phyloP scores from a whole-genome alignment of 1,140 invertebrate species.

The Bombus difficillimus region DNA sequence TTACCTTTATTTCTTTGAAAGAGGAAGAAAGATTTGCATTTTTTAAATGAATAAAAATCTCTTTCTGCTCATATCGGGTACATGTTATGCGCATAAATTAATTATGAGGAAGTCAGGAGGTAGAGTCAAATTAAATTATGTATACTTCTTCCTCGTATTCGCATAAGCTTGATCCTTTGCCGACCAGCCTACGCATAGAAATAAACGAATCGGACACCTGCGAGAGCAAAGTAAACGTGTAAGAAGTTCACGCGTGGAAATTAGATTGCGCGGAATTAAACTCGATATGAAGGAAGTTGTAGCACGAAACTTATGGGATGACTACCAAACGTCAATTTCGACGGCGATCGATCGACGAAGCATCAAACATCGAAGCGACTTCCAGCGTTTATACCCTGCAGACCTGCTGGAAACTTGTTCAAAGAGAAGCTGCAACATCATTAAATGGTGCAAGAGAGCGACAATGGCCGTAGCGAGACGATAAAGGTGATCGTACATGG shows the following conservation, averaged over 20 bases:
- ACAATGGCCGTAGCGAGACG: constrained; percentile 53
- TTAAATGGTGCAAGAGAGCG: constrained; percentile 59
- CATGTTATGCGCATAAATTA: constrained; percentile 12
- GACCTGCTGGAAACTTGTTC: constrained; percentile 34
- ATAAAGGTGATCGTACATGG: constrained; percentile 55
- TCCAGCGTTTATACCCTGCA: constrained; percentile 16
- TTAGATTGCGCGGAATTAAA: not conserved
- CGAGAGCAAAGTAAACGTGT: too few species aligned
- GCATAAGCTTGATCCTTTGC: not conserved
- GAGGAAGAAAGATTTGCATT: not conserved
- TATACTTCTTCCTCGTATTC: not conserved
- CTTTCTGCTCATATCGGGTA: not conserved
- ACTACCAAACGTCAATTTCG: not conserved
- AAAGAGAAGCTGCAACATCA: constrained; percentile 49
- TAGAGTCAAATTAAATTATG: not conserved
- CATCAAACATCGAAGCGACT: not conserved
- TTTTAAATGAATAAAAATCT: not conserved
- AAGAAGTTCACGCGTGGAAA: not conserved
- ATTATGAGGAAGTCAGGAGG: not conserved
- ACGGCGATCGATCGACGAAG: constrained; percentile 43
- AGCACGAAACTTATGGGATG: not conserved
- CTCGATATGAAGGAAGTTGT: not conserved
- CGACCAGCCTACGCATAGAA: not conserved
- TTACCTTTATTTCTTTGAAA: not conserved
- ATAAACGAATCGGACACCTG: not conserved